phyloP scores from a whole-genome alignment of 1,140 invertebrate species.

The Patella vulgata region DNA sequence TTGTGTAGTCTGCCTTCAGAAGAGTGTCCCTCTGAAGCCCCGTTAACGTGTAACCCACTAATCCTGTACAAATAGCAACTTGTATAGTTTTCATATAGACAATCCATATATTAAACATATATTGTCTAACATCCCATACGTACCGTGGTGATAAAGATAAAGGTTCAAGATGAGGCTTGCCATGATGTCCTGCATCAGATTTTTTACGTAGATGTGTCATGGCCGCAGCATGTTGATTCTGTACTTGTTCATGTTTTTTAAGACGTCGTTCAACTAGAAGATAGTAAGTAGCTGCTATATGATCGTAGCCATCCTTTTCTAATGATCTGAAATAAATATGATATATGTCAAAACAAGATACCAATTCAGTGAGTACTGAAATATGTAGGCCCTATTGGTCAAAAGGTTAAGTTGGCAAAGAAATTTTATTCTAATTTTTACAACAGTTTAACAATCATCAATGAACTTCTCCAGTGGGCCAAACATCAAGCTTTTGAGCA shows the following conservation, averaged over 20 bases:
- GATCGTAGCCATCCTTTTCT: slow-evolving; percentile 96
- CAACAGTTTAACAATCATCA: no score
- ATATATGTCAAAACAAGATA: no score
- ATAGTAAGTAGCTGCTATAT: slow-evolving; percentile 98
- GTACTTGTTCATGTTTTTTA: slow-evolving; percentile 61
- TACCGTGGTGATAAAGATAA: slow-evolving; percentile 68
- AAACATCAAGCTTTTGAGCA: no score
- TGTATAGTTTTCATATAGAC: slow-evolving; percentile 4
- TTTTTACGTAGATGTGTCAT: slow-evolving; percentile 46
- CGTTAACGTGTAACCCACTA: no score
- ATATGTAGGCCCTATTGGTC: not conserved
- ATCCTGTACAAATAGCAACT: no score
- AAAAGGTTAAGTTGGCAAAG: slow-evolving; percentile 1
- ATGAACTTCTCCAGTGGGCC: no score
- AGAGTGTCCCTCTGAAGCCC: no score
- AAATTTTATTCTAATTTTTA: no score
- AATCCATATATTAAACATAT: not conserved
- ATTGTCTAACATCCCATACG: slow-evolving; percentile 16
- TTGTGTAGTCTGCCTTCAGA: no score
- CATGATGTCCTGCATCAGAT: slow-evolving; percentile 41
- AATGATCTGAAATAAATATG: slow-evolving; percentile 76
- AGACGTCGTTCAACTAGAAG: slow-evolving; percentile 93
- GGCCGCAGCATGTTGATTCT: slow-evolving; percentile 34
- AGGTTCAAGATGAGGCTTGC: slow-evolving; percentile 65
- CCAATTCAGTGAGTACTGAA: not conserved